Base-by-base conservation (phyloP, 2,797 vertebrate genomes). In the Eupleurogrammus muticus region DNA sequence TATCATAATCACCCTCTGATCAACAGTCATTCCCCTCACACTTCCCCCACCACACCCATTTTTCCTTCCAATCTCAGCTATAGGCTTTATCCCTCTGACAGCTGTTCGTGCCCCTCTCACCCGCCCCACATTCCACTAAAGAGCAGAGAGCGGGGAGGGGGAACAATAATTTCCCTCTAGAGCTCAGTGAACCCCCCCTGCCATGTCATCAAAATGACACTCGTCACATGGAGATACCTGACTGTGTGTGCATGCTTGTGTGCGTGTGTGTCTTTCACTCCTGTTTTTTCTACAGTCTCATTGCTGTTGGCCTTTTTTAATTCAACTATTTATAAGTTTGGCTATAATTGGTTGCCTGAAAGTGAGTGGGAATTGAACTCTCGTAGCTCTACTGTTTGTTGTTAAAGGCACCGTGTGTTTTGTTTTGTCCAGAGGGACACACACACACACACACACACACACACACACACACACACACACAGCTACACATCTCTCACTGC, bases 181-280 rank as follows among this genome's bases (percentile, higher is more conserved):
- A 73, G 35, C 50, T 51, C 58, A 57, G 38, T 59, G 5, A 60
- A 62, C 54, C 50, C 72, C 48, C n/a, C 36, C 47, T 49, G 2
- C 20, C 52, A 46, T 46, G 17, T 55, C 60, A 55, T 57, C 80
- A 62, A 8, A 40, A 50, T 80, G 75, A 90, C 68, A 70, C 54
- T 36, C 58, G 84, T 90, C 90, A 90, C 71, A 77, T 80, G 77
- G 75, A 57, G 19, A 23, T 69, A 59, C 5, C 17, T 67, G 73
- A 59, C 54, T 21, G 5, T 54, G 24, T 61, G 20, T 58, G 44
- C 36, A 55, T 56, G 42, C 47, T 55, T 24, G 24, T 50, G 36
- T 17, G 17, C 4, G 12, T 57, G 38, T 32, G 62, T 61, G 54
- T 34, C 3, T 17, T 5, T 48, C 24, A 8, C 19, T 14, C 9